Percentiles rank a stretch among this genome's conserved stretches.
Conservation (phyloP, 92 coral and sea anemone genomes). For the Palythoa caribaeorum region DNA sequence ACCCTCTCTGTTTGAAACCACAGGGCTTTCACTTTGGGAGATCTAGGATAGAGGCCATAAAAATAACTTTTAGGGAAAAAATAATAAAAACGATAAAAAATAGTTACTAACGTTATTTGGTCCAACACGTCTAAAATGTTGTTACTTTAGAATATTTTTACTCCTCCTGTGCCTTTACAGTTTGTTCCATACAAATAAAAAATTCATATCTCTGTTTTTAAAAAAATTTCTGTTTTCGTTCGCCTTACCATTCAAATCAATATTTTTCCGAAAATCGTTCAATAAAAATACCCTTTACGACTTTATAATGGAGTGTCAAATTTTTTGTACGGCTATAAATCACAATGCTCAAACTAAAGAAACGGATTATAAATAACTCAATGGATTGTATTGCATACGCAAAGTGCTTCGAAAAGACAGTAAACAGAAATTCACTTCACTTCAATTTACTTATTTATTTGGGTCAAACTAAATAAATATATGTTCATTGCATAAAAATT, state of each 20-base stretch:
- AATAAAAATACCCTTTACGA: not conserved
- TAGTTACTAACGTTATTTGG: not conserved
- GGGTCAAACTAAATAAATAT: not conserved
- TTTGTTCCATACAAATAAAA: not conserved
- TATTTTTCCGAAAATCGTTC: not conserved
- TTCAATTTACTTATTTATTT: no score
- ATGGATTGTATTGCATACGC: not conserved
- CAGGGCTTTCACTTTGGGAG: not conserved
- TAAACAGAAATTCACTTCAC: not conserved
- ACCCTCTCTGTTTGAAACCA: not conserved
- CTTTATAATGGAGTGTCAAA: not conserved
- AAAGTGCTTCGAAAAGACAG: not conserved
- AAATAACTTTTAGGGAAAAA: not conserved
- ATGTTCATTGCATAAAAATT: not conserved
- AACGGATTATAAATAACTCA: not conserved
- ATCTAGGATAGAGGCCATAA: not conserved
- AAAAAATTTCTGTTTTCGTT: not conserved
- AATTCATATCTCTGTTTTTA: not conserved
- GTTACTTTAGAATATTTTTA: no score
- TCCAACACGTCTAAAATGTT: no score
- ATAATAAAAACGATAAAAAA: not conserved
- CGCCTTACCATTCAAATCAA: not conserved
- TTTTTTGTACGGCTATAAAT: not conserved
- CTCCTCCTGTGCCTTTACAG: not conserved
- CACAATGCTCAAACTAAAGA: not conserved